Evolutionary conservation across 2,888 invertebrate genomes (phyloP), one percentile per base, ranked within the genome.

Genomic region (Nomada flava): DNA sequence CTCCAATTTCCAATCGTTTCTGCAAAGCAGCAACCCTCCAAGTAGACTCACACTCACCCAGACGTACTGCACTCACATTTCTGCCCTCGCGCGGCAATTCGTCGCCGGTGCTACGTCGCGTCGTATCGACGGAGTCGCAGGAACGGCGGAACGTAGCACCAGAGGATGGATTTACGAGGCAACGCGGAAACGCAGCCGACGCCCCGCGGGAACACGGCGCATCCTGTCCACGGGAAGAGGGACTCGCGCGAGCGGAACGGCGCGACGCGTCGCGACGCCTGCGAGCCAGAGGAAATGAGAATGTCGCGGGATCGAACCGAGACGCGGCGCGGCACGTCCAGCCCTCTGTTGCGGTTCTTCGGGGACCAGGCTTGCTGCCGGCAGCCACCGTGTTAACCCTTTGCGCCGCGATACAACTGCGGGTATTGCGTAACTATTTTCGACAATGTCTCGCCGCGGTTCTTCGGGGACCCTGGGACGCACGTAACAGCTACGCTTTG

Each of bases 231-330:
- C 71, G 13, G 59, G 64, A 44, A 20, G 29, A 29, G 42, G n/a
- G 23, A 18, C 44, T 44, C 53, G 71, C 67, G 65, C 42, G 18
- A 29, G 42, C 55, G 67, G 79, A 80, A 79, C 81, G 20, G 53
- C n/a, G n/a, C n/a, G n/a, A n/a, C 20, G 9, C 53, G 53, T 53
- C 53, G 52, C 52, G 79, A 79, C 80, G 65, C 52, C 59, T 57
- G 72, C 80, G 67, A 79, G 64, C 26, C 64, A 29, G 79, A 80
- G 80, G 80, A 80, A 80, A 80, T 81, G 80, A 81, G 82, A 81
- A 81, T 67, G 80, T 73, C 80, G 73, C 82, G 62, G 62, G 29
- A 72, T 72, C 81, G 80, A 80, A 80, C 67, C 50, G 81, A 72
- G 80, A 60, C 26, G 55, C 55, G 57, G 23, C 57, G 7, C 57